Evolutionary conservation across 2,888 invertebrate species (phyloP), one percentile per base, ranked within the genome.

Genomic region (Orchestes rusci): DNA sequence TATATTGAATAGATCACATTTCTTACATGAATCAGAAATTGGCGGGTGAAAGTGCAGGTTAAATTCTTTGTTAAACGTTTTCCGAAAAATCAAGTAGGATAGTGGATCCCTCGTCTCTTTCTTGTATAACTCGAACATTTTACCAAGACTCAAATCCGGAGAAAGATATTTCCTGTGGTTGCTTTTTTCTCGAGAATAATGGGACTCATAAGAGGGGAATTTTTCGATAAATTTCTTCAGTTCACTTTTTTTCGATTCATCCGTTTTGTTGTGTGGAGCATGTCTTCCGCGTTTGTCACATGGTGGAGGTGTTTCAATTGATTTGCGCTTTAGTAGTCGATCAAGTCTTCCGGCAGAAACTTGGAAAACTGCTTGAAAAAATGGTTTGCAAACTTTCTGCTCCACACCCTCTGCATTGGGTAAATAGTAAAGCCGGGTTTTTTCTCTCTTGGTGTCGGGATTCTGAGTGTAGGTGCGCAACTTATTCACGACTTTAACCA

Each of bases 31-130:
- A 29, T 55, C 53, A 17, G 48, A 32, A 2, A 53, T 28, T 19
- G 48, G 52, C n/a, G 45, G 31, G 38, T 42, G 49, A 39, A 51
- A 55, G 31, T 44, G 46, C 19, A 54, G 31, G 37, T 55, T 53
- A 37, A 50, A 52, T 27, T 52, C 45, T 18, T 45, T 45, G 38
- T 51, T 51, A 29, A 52, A 53, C n/a, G 32, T 36, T 20, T 49
- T 31, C 27, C 43, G 19, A 41, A 55, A 55, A 32, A 55, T 18
- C 43, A 52, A 55, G 31, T 35, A 33, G n/a, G 52, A 52, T 13
- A 52, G 45, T 10, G 42, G 48, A 31, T 38, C 33, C 8, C 36
- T 17, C 19, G 37, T 29, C 15, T 54, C 37, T 27, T 42, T 18
- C 41, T 46, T 46, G 38, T 54, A 53, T 41, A 18, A 38, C 52